Evolutionary conservation across 2,888 invertebrate genomes (phyloP), one percentile per base, ranked within the genome.

Genomic region (Drosophila diplacantha): DNA sequence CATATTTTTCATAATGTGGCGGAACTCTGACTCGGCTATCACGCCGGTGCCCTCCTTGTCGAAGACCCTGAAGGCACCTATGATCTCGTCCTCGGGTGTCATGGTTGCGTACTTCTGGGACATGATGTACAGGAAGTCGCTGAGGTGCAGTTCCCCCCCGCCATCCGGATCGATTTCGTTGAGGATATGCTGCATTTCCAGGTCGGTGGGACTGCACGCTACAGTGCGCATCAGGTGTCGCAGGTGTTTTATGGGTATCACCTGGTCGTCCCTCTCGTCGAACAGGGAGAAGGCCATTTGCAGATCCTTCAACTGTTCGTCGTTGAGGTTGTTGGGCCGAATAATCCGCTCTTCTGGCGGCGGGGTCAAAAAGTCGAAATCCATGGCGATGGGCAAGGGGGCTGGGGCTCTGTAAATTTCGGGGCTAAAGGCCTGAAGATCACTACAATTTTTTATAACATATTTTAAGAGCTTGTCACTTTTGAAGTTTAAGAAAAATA

Each of bases 71-170:
- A 78, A 78, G 8, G 78, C 81, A 24, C 71, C 24, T 14, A 78
- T 70, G 4, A 78, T 56, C 52, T 78, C 78, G 38, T 78, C 78
- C 31, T 81, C 78, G 6, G 66, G 55, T 5, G 63, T 69, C 63
- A 67, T 72, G 0, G 58, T 51, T 2, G 52, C 55, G 26, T 75
- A 78, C 0, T 67, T 69, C 29, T 39, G 18, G 0, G 54, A 74
- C 81, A 78, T 78, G 0, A 81, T 43, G n/a, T 69, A 74, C 5
- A 78, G 44, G 29, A 75, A 78, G 20, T 78, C 81, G 9, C 69
- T 78, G 0, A 75, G 54, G 20, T 64, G 43, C 0, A 78, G 16
- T 20, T 78, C 74, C 5, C 78, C 78, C 0, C 37, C 35, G 0
- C 24, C 12, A 0, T 81, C 52, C 0, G 81, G 71, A 71, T 78